phyloP scores from a whole-genome alignment of 2,113 vertebrate species.

The Argyrosomus japonicus region DNA sequence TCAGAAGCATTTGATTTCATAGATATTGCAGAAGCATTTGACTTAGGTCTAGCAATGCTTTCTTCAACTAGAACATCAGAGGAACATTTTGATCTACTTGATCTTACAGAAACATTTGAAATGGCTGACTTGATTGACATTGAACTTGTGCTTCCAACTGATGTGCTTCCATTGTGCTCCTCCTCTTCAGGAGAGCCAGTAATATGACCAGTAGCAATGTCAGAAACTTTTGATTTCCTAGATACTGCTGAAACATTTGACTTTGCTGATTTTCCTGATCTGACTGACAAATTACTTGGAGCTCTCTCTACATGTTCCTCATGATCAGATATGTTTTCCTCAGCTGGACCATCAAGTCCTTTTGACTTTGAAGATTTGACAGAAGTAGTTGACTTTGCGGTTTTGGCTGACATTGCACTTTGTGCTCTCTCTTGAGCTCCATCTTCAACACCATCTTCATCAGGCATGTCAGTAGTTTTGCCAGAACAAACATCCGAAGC shows the following conservation, averaged over 20 bases:
- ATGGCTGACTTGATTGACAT: constrained; percentile 54
- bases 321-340: constrained; percentile 1
- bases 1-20: constrained; percentile 61
- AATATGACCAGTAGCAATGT: constrained; percentile 4
- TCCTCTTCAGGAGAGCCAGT: constrained; percentile 17
- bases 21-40: constrained; percentile 54
- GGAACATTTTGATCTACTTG: constrained; percentile 56
- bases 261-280: constrained; percentile 53
- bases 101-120: constrained; percentile 64
- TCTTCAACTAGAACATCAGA: constrained; percentile 47
- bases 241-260: constrained; percentile 38
- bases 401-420: constrained; percentile 55
- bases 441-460: constrained; percentile 10
- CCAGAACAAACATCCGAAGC: constrained; percentile 13
- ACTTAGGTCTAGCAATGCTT: constrained; percentile 29
- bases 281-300: constrained; percentile 45
- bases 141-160: constrained; percentile 41
- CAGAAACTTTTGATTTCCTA: constrained; percentile 16
- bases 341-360: constrained; percentile 43
- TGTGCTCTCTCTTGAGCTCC: constrained; percentile 32
- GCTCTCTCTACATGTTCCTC: constrained; percentile 21
- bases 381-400: constrained; percentile 59
- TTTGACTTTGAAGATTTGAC: constrained; percentile 51
- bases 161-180: constrained; percentile 20
- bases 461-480: not conserved